Conservation (phyloP, 92 coral and sea anemone genomes). For the Heliopora coerulea region DNA sequence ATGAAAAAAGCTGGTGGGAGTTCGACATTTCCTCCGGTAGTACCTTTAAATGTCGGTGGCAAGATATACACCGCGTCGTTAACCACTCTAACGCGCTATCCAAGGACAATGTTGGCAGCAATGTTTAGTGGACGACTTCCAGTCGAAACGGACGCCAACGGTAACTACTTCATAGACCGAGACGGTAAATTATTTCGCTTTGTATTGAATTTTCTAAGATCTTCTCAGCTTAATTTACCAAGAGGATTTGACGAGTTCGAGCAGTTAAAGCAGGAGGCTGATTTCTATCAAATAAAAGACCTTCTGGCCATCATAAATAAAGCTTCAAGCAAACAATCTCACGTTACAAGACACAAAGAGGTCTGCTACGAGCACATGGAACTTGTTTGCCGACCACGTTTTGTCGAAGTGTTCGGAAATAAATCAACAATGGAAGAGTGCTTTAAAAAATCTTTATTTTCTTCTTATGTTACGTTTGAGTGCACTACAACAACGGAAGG, state of each 20-base stretch:
- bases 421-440: constrained; percentile 38
- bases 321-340: neutral
- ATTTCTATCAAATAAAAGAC: constrained; percentile 70
- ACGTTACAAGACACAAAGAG: neutral
- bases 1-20: constrained; percentile 23
- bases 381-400: constrained; percentile 29
- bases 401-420: constrained; percentile 37
- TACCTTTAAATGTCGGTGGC: constrained; percentile 77
- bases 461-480: constrained; percentile 17
- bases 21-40: constrained; percentile 59
- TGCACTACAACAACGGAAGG: constrained; percentile 45
- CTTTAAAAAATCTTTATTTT: constrained; percentile 30
- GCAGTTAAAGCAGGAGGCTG: constrained; percentile 76
- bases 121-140: constrained; percentile 82
- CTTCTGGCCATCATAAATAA: constrained; percentile 51
- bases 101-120: constrained; percentile 69
- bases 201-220: constrained; percentile 69
- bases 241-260: constrained; percentile 73
- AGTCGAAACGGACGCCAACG: constrained; percentile 66
- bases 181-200: constrained; percentile 74
- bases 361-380: constrained; percentile 23
- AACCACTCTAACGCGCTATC: constrained; percentile 67
- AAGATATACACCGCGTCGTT: constrained; percentile 74
- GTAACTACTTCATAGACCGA: constrained; percentile 78
- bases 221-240: constrained; percentile 67